Percentiles rank a stretch among this genome's conserved stretches.
These are phyloP conservation scores for Anoplolepis gracilipes DNA, from an alignment of 1,140 invertebrate species.

Conservation along the genomic window DNA sequence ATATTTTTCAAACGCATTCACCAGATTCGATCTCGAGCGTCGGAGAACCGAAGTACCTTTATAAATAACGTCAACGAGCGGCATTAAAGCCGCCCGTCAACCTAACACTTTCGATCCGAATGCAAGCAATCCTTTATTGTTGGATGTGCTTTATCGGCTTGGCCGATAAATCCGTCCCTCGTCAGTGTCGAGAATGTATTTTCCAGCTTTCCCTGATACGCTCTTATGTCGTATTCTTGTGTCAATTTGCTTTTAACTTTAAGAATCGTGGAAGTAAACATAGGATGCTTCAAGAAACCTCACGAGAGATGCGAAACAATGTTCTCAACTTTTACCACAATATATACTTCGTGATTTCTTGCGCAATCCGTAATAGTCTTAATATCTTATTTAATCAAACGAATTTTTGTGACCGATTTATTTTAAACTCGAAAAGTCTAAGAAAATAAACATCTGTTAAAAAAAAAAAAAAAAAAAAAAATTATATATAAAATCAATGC, in stretches of 20 bases:
- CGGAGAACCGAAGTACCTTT: conserved; percentile 27
- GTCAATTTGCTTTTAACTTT: conserved; percentile 50
- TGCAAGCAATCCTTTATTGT: conserved; percentile 45
- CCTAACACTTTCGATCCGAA: conserved; percentile 51
- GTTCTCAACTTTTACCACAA: conserved; percentile 33
- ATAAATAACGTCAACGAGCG: conserved; percentile 72
- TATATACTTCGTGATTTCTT: conserved; percentile 29
- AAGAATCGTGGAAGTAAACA: conserved; percentile 15
- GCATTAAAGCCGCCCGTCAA: conserved; percentile 45
- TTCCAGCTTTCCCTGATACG: conserved; percentile 31
- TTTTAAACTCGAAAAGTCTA: not conserved
- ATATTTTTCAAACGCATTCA: conserved; percentile 41
- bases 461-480: not conserved
- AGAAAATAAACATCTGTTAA: not conserved
- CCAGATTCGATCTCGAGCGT: conserved; percentile 61
- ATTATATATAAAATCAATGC: not conserved
- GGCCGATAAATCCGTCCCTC: conserved; percentile 52
- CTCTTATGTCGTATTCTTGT: conserved; percentile 40
- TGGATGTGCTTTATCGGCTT: conserved; percentile 57
- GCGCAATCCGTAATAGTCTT: conserved; percentile 7
- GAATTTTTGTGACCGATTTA: conserved; percentile 5
- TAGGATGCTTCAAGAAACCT: not conserved
- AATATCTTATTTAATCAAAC: conserved; percentile 12
- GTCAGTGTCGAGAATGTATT: conserved; percentile 25
- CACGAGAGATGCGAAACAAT: conserved; percentile 16